These are phyloP conservation scores for Arenaria interpres DNA, from an alignment of 2,113 vertebrate species.

Conservation along the genomic window DNA sequence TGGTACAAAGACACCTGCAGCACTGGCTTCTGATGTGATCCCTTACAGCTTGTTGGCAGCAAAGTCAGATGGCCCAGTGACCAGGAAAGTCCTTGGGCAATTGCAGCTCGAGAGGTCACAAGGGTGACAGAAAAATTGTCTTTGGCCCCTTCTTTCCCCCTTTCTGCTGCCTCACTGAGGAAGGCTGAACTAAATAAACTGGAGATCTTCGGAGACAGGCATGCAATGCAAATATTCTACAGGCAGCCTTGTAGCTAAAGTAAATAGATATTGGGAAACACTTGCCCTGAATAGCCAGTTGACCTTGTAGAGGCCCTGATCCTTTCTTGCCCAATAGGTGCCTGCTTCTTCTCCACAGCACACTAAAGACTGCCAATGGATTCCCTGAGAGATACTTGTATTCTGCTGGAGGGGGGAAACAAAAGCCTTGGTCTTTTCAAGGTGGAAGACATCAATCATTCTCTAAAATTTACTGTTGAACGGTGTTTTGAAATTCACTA, in stretches of 20 bases:
- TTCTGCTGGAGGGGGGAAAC: neutral
- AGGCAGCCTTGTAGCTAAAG: slow-evolving; percentile 1
- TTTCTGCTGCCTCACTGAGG: neutral
- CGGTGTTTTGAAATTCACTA: neutral
- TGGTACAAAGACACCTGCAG: neutral
- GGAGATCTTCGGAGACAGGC: neutral
- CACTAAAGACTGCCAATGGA: neutral
- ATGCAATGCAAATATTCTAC: neutral
- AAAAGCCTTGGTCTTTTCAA: neutral
- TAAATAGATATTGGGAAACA: neutral
- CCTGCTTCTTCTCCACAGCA: neutral
- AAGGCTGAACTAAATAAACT: neutral
- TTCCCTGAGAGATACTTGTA: neutral
- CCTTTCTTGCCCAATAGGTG: neutral
- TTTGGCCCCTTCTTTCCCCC: neutral
- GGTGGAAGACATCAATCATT: neutral
- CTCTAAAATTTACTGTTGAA: slow-evolving; percentile 10
- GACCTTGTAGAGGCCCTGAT: neutral
- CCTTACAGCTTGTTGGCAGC: neutral
- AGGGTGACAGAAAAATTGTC: neutral
- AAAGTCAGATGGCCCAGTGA: neutral
- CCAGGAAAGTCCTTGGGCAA: neutral
- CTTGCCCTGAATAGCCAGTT: neutral
- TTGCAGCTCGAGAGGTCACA: neutral
- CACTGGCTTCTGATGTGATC: neutral